Evolutionary conservation across 1,140 invertebrate genomes (phyloP).

Genomic region (Pararge aegeria): DNA sequence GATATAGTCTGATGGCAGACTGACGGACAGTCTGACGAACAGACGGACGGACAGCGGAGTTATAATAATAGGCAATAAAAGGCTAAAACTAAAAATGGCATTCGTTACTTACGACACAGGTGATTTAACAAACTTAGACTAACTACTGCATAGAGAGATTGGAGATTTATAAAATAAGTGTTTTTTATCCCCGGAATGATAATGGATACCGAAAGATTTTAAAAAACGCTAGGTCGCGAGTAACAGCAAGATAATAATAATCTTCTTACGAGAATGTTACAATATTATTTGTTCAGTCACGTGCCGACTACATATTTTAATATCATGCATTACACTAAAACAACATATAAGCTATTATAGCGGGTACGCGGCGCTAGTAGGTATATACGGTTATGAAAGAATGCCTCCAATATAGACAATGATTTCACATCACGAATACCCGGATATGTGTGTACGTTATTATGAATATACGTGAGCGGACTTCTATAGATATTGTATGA

Average conservation of each 20-base stretch:
- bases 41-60: too few relatives aligned
- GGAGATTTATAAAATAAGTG: too few relatives aligned
- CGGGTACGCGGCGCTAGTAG: neutral
- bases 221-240: too few relatives aligned
- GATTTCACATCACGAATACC: constrained; percentile 25
- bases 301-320: neutral
- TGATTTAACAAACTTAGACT: too few relatives aligned
- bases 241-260: neutral
- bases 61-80: too few relatives aligned
- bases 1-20: too few relatives aligned
- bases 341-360: neutral
- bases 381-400: constrained; percentile 12
- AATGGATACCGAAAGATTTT: too few relatives aligned
- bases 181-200: too few relatives aligned
- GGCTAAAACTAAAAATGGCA: too few relatives aligned
- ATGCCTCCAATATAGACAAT: constrained; percentile 19
- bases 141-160: too few relatives aligned
- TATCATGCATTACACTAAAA: neutral
- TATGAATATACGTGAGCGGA: constrained; percentile 23
- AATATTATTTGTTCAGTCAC: neutral
- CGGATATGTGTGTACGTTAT: neutral
- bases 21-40: too few relatives aligned
- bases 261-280: neutral
- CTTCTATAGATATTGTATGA: neutral
- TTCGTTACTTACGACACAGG: too few relatives aligned